Conservation (phyloP, 2,797 vertebrate species). For the Phalloptychus januarius region DNA sequence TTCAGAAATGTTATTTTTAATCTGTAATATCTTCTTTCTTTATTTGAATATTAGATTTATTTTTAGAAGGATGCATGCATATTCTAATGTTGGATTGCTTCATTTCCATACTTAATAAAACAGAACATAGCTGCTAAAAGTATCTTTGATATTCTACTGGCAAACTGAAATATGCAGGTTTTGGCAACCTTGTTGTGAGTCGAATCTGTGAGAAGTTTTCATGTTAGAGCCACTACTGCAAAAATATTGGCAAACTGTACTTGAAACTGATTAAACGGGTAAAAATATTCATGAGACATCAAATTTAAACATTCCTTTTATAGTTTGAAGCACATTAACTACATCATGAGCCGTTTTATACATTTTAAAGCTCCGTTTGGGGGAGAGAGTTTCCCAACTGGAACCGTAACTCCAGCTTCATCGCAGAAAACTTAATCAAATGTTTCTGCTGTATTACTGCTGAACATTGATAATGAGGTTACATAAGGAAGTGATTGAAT, state of each 20-base stretch:
- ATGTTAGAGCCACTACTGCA: slow-evolving; percentile 6
- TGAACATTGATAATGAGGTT: slow-evolving; percentile 5
- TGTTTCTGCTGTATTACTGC: background rate
- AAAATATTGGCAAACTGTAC: background rate
- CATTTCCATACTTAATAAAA: background rate
- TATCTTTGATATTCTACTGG: background rate
- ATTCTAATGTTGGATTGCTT: background rate
- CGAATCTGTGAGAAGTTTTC: background rate
- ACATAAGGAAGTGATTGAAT: background rate
- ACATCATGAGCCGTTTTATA: background rate
- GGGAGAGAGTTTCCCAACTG: slow-evolving; percentile 3
- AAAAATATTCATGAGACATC: background rate
- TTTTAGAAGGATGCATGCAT: background rate
- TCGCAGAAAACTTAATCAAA: slow-evolving; percentile 5
- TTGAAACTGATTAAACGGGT: background rate
- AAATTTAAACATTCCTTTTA: background rate
- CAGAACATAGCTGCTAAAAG: background rate
- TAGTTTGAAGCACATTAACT: background rate
- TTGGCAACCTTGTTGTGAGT: slow-evolving; percentile 7
- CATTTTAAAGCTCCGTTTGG: background rate
- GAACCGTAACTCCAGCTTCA: background rate
- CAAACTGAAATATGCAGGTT: slow-evolving; percentile 5
- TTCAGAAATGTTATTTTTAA: background rate
- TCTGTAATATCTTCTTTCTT: background rate
- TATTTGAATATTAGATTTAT: background rate